Base-by-base conservation (phyloP, 2,888 invertebrate species). In the Scaptomyza reducta region DNA sequence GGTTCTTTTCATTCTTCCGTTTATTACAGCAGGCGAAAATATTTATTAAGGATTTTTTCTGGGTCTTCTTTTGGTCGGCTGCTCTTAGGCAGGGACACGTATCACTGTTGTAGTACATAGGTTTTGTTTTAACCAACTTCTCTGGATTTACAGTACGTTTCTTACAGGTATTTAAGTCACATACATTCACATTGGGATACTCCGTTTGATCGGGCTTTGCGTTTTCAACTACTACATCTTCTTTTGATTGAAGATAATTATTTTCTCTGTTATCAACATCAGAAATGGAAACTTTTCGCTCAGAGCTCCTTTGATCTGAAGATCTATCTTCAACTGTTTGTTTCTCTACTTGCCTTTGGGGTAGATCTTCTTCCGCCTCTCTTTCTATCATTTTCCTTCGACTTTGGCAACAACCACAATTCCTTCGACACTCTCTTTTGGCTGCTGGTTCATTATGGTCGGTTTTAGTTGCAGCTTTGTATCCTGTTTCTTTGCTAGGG, bases 71-170 rank as follows among this genome's bases (percentile, higher is more conserved):
- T 10, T 7, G n/a, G 11, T 42, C 27, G 13, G 13, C 13, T 16
- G 25, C 1, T 25, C 2, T 14, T n/a, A 1, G 35, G 2, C 11
- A 33, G 5, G n/a, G n/a, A 25, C 7, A 11, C 6, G 13, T 25
- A 18, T 58, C 60, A 14, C 5, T 45, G 11, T 22, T 9, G 54
- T 41, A 54, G 14, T n/a, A n/a, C n/a, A n/a, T n/a, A n/a, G n/a
- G n/a, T n/a, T 25, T 16, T 14, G 2, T 1, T 5, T 25, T 22
- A 2, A 11, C 5, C 5, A 9, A 47, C 7, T 13, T 16, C n/a
- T n/a, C 10, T 18, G 33, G 14, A 29, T 3, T 22, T 10, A 33
- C 38, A 5, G n/a, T 3, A 1, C 2, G n/a, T 16, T 10, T 14
- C 22, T 14, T 10, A 29, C n/a, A 42, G 11, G n/a, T 13, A 16